Percentiles rank a stretch among this genome's conserved stretches.
phyloP scores from a whole-genome alignment of 2,113 vertebrate species.

The Pomatostomus ruficeps region DNA sequence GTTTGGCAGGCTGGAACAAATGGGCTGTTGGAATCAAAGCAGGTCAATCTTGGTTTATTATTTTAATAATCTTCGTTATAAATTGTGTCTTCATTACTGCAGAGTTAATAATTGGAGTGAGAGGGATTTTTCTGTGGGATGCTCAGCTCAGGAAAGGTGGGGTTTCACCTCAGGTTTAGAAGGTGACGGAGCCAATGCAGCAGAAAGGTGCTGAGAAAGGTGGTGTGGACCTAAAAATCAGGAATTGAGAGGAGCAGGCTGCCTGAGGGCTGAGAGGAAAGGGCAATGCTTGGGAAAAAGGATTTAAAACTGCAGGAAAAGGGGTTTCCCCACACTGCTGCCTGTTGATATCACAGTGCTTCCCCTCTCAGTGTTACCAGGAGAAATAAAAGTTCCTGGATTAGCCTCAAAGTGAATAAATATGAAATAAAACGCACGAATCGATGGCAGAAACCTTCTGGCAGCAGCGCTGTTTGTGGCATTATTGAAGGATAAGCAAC shows the following conservation, averaged over 20 bases:
- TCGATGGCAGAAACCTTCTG: background rate
- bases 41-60: constrained; percentile 1
- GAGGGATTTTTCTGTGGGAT: background rate
- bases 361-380: background rate
- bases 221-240: background rate
- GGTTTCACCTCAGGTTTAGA: background rate
- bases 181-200: background rate
- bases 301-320: background rate
- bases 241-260: background rate
- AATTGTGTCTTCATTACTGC: background rate
- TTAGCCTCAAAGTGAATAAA: background rate
- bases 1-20: constrained; percentile 28
- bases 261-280: background rate
- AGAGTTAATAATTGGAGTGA: background rate
- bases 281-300: background rate
- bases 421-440: background rate
- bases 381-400: background rate
- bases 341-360: background rate
- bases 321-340: background rate
- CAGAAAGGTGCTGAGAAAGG: background rate
- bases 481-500: background rate
- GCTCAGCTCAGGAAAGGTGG: background rate
- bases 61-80: background rate
- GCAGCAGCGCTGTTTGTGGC: background rate
- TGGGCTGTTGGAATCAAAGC: background rate